Evolutionary conservation across 2,797 vertebrate genomes (phyloP).

Genomic region (Xiphophorus birchmanni): DNA sequence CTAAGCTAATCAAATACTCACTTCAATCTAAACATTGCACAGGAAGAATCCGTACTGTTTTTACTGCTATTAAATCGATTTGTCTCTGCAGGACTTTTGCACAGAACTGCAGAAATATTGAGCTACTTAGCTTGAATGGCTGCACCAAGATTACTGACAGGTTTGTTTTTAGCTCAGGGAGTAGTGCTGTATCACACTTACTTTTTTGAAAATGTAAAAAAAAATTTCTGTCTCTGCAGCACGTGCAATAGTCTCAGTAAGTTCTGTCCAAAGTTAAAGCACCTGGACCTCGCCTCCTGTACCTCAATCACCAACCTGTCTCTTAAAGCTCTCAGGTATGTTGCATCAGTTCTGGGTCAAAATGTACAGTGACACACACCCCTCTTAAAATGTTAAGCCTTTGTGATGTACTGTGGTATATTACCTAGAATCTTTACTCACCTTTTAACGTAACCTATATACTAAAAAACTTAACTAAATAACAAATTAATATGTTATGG

Average conservation of each 20-base stretch:
- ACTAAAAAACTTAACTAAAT: neutral
- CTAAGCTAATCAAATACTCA: neutral
- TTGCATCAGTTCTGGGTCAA: neutral
- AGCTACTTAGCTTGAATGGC: conserved; percentile 94
- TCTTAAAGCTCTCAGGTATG: conserved; percentile 96
- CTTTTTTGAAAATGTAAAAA: neutral
- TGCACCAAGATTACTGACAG: conserved; percentile 98
- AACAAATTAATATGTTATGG: neutral
- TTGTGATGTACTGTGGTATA: neutral
- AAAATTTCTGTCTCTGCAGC: conserved; percentile 70
- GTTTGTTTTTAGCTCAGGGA: conserved; percentile 70
- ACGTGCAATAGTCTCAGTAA: conserved; percentile 98
- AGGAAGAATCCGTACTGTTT: neutral
- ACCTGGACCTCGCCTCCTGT: conserved; percentile 95
- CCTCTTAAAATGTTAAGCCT: neutral
- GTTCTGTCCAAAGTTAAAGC: conserved; percentile 98
- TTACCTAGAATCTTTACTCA: neutral
- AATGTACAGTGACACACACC: neutral
- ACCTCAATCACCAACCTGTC: conserved; percentile 98
- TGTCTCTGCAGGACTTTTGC: conserved; percentile 88
- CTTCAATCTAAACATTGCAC: neutral
- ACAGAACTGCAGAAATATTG: conserved; percentile 98
- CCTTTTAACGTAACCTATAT: neutral
- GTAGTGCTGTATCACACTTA: neutral
- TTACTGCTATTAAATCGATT: neutral